Base-by-base conservation (phyloP, 2,888 invertebrate species). In the Cephalotes varians region DNA sequence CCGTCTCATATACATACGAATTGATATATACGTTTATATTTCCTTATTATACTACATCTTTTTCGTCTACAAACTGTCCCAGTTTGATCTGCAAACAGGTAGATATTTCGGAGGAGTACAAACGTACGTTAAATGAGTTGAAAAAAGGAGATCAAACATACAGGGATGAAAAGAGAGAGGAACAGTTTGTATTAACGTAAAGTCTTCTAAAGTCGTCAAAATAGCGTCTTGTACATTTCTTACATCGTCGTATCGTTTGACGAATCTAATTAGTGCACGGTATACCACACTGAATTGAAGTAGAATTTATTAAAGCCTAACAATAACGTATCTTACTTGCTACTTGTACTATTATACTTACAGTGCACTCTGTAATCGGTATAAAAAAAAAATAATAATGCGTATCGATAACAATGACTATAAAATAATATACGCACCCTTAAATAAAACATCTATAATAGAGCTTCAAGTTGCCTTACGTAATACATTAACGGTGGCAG, bases 371-470 rank as follows among this genome's bases (percentile, higher is more conserved):
- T 74, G 18, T 49, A 58, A 21, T 44, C 2, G 15, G 4, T 56
- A 62, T 49, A 34, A 58, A 73, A 60, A 62, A 73, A 44, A 47
- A 34, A 37, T 62, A 37, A 62, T 62, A 37, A 49, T 21, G 9
- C 28, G 25, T 34, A 60, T 34, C 15, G 40, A 72, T 60, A 73
- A 73, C 62, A 74, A 37, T 64, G 51, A 76, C 12, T 71, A 69
- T 34, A 71, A 76, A 40, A 15, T 74, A 49, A 60, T 74, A 60
- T 25, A 10, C n/a, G 10, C n/a, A 4, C 6, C 15, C 34, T 25
- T 69, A 44, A 72, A 71, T 56, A 37, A 37, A n/a, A 40, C 40
- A n/a, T 40, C 1, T n/a, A n/a, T 28, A 37, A 4, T 37, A 54
- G 21, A n/a, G 0, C 44, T 40, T 67, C n/a, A 44, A 58, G 58